Evolutionary conservation across 2,113 vertebrate genomes (phyloP), one percentile per base, ranked within the genome.

Genomic region (Sporophila hypoxantha): DNA sequence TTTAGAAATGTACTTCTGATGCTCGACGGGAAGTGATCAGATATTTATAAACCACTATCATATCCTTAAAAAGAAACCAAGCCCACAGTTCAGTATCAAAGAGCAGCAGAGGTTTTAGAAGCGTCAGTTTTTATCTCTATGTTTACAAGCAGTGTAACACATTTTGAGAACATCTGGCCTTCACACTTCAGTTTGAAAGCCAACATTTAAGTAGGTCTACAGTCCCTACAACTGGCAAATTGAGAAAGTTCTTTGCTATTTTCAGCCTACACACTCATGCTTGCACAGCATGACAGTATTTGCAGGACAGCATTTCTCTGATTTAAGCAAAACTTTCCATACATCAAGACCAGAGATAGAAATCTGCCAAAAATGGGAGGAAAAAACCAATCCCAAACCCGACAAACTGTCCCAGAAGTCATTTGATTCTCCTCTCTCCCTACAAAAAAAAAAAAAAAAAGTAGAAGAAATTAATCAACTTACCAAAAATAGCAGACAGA

Each of bases 321-420:
- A 41, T 59, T 83, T 47, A 88, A 93, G 90, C 49, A 94, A 89
- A 53, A 57, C 32, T 92, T 95, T 94, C 93, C 94, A 83, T 61
- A 59, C 66, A 71, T 79, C 37, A 52, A 85, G 44, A 93, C 36
- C 32, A 75, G 49, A 89, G 68, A 44, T 1, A 82, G 6, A 81
- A 52, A 20, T 52, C 74, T 81, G 92, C 65, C 79, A 91, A 89
- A 73, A 76, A 41, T 3, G 9, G 10, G 21, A 60, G 32, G 50
- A n/a, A 39, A 65, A 41, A 32, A 1, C 8, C 41, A 81, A 81
- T 23, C 36, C 27, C 44, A 83, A 59, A 65, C 2, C 6, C n/a
- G 14, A 81, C 27, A 80, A 75, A n/a, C 22, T 49, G 44, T 57
- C 19, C 52, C 82, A 87, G 68, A 82, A 83, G n/a, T 56, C 2